A percentile compares a stretch with the other conserved stretches of the same genome.
Conservation (phyloP, 2,113 vertebrate species). For the Siniperca chuatsi region DNA sequence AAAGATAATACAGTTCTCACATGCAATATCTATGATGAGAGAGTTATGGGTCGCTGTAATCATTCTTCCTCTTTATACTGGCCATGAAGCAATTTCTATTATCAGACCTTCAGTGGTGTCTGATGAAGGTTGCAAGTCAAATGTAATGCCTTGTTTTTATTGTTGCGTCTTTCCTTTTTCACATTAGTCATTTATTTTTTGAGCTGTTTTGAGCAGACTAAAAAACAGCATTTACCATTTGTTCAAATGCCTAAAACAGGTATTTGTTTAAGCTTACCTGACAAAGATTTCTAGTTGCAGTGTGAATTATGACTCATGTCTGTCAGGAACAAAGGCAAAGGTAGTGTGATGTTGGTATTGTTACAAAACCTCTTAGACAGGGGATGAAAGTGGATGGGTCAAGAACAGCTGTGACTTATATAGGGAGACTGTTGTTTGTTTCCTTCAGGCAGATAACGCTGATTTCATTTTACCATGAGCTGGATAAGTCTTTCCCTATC, state of each 20-base stretch:
- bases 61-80: neutral
- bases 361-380: neutral
- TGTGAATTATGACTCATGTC: neutral
- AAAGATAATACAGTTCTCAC: neutral
- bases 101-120: neutral
- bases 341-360: neutral
- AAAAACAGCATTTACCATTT: neutral
- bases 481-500: neutral
- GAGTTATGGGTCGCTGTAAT: neutral
- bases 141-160: neutral
- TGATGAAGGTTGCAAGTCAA: neutral
- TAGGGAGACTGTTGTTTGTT: neutral
- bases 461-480: neutral
- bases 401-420: neutral
- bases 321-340: slow-evolving; percentile 2
- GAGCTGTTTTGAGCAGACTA: neutral
- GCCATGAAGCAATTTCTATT: neutral
- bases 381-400: neutral
- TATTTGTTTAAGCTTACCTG: neutral
- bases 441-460: neutral
- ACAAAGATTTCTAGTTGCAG: neutral
- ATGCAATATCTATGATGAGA: neutral
- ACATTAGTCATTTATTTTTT: neutral
- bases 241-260: neutral
- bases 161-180: neutral